Evolutionary conservation across 2,797 vertebrate species (phyloP).

Genomic region (Paratrypauchen microcephalus): DNA sequence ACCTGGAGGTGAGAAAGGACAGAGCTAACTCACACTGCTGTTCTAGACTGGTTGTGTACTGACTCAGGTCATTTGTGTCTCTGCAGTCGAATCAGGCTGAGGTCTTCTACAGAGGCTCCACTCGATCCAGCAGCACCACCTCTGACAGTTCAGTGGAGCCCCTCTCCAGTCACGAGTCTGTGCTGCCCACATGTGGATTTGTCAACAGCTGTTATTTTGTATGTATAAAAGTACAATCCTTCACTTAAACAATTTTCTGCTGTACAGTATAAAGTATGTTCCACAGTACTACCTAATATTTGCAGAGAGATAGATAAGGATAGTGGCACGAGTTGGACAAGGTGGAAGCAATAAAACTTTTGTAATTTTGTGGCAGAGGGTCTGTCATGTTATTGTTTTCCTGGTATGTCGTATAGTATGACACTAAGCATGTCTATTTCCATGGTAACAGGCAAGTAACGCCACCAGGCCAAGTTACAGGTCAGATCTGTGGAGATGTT

Average conservation of each 20-base stretch:
- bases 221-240: slow-evolving; percentile 40
- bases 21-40: not conserved
- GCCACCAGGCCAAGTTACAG: too few relatives aligned
- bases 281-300: not conserved
- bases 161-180: slow-evolving; percentile 58
- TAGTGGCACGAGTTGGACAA: not conserved
- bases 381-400: too few relatives aligned
- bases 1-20: slow-evolving; percentile 85
- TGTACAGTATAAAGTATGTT: not conserved
- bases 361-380: too few relatives aligned
- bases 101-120: slow-evolving; percentile 73
- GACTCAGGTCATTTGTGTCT: slow-evolving; percentile 5
- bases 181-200: slow-evolving; percentile 77
- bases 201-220: slow-evolving; percentile 85
- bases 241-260: not conserved
- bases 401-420: too few relatives aligned
- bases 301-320: not conserved
- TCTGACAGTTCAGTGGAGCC: slow-evolving; percentile 77
- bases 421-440: too few relatives aligned
- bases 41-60: not conserved
- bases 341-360: not conserved
- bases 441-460: too few relatives aligned
- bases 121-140: slow-evolving; percentile 74
- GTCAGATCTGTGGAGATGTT: too few relatives aligned
- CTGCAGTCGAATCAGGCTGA: slow-evolving; percentile 67